Base-by-base conservation (phyloP, 2,888 invertebrate genomes). In the Drepana falcataria region DNA sequence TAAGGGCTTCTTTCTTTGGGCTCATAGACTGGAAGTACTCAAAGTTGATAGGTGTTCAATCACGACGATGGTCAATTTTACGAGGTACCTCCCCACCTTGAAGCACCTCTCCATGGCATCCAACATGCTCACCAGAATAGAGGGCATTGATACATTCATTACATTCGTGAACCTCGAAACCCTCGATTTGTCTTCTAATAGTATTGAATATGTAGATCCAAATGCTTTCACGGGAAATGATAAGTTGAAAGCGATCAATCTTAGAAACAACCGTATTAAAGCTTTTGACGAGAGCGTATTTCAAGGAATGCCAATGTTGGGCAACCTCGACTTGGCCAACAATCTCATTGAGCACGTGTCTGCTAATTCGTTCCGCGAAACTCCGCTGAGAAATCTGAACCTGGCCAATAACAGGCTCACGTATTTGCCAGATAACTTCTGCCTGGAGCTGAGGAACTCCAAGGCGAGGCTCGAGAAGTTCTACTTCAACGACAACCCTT, bases 401-500 rank as follows among this genome's bases (percentile, higher is more conserved):
- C 62, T 90, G 34, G 74, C 84, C 0, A 69, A 69, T 47, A 89
- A 90, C 55, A 80, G 65, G 58, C 77, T 89, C 35, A 82, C 84
- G 0, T 88, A 81, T 68, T 71, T 90, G 37, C 66, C 70, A 33
- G 79, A 81, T 44, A 88, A 89, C 59, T 90, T 90, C 64, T 81
- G 78, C 52, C 67, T 85, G 35, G 85, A 87, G 48, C 60, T 88
- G 1, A 75, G 62, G 49, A 86, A 85, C 59, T 80, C 79, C 2
- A 85, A 87, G 0, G 79, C 73, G 0, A 68, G 49, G 35, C 58
- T 89, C 35, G 73, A 64, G 2, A 85, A 84, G 57, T 83, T 89
- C 54, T 79, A 75, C 55, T 84, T 89, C 37, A 79, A 85, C 33
- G 78, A 83, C n/a, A 90, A 89, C 55, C 88, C 87, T 2, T 89